Evolutionary conservation across 2,888 invertebrate genomes (phyloP).

Genomic region (Cartodere bifasciata): DNA sequence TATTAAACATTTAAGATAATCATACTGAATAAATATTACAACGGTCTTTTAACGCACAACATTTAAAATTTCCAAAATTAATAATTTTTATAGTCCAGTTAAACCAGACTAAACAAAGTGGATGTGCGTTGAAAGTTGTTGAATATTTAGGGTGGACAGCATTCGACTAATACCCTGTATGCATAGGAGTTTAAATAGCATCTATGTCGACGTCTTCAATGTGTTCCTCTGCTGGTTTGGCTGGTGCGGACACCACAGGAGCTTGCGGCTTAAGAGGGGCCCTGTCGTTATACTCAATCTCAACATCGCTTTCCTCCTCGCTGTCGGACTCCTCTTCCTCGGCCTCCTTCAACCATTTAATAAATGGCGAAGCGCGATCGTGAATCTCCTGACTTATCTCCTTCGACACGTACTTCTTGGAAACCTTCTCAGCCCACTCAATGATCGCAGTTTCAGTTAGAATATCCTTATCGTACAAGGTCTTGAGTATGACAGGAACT

Average conservation of each 20-base stretch:
- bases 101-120: too few species aligned
- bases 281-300: constrained; percentile 85
- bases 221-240: constrained; percentile 45
- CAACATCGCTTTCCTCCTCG: constrained; percentile 56
- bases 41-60: too few species aligned
- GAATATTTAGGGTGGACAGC: too few species aligned
- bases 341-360: constrained; percentile 95
- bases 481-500: constrained; percentile 47
- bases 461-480: constrained; percentile 90
- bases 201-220: constrained; percentile 82
- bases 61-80: too few species aligned
- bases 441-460: constrained; percentile 87
- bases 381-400: constrained; percentile 88
- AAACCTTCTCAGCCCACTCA: constrained; percentile 87
- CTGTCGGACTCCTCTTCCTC: constrained; percentile 82
- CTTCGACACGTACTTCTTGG: constrained; percentile 86
- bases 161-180: constrained; percentile 16
- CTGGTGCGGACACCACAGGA: constrained; percentile 36
- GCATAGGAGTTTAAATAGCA: constrained; percentile 56
- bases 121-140: too few species aligned
- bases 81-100: too few species aligned
- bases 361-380: constrained; percentile 81
- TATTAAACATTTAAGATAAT: too few species aligned
- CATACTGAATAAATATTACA: too few species aligned
- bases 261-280: constrained; percentile 64